A percentile compares a stretch with the other conserved stretches of the same genome.
phyloP scores from a whole-genome alignment of 2,113 vertebrate genomes.

The Paradoxurus hermaphroditus region DNA sequence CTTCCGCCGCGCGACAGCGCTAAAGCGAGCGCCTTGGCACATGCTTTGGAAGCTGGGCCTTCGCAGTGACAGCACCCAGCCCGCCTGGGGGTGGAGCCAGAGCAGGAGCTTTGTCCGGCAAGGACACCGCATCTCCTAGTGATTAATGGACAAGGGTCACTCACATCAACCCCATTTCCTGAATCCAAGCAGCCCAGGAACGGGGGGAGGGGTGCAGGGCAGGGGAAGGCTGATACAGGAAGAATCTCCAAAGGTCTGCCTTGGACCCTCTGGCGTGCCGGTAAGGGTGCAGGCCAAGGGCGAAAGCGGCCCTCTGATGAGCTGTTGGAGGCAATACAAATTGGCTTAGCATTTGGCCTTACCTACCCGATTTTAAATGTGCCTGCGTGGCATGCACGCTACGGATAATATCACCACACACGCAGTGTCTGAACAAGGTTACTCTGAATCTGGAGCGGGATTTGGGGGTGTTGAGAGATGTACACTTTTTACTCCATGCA shows the following conservation, averaged over 20 bases:
- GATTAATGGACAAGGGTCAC: not conserved
- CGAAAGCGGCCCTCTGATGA: not conserved
- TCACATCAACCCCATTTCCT: not conserved
- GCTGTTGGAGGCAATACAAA: not conserved
- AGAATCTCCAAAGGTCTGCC: not conserved
- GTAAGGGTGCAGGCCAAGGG: not conserved
- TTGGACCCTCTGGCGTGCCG: not conserved
- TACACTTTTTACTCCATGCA: not conserved
- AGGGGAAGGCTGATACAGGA: not conserved
- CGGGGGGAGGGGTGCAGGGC: no score
- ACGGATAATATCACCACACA: no score
- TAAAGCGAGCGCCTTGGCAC: not conserved
- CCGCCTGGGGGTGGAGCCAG: not conserved
- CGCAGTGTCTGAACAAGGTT: not conserved
- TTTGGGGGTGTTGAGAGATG: not conserved
- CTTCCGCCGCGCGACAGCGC: not conserved
- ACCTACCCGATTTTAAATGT: not conserved
- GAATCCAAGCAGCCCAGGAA: not conserved
- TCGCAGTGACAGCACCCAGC: not conserved
- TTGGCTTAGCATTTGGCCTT: not conserved
- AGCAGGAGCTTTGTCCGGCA: no score
- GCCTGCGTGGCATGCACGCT: not conserved
- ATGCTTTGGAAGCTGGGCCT: not conserved
- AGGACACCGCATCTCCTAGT: not conserved
- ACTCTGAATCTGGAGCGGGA: not conserved